Percentiles rank a stretch among this genome's conserved stretches.
Conservation (phyloP, 1,140 invertebrate species). For the Drosophila novamexicana region DNA sequence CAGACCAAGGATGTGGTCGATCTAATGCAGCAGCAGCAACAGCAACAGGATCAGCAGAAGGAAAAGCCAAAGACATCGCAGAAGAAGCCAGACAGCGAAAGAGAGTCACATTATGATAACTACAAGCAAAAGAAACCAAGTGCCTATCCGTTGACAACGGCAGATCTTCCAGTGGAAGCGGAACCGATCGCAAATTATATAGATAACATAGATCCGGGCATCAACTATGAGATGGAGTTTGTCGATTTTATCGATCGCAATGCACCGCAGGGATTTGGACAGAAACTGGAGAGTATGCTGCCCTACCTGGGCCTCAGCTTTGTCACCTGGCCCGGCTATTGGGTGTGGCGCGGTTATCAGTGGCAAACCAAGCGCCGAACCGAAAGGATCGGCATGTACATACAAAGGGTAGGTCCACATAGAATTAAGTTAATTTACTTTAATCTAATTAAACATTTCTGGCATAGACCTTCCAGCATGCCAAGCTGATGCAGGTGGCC, state of each 20-base stretch:
- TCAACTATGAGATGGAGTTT: conserved; percentile 52
- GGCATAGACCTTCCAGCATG: conserved; percentile 65
- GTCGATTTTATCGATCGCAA: conserved; percentile 60
- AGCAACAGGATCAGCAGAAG: background rate
- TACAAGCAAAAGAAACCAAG: background rate
- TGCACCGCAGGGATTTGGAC: conserved; percentile 53
- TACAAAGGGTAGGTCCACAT: conserved; percentile 50
- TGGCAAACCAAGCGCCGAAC: conserved; percentile 56
- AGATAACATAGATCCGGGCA: background rate
- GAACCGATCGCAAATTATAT: background rate
- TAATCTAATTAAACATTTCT: too few species aligned
- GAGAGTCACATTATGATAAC: background rate
- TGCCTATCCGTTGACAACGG: conserved; percentile 4
- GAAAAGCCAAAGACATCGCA: background rate
- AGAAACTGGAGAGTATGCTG: conserved; percentile 49
- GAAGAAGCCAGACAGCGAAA: background rate
- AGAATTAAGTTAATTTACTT: too few species aligned
- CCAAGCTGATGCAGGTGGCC: conserved; percentile 65
- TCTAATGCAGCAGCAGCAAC: conserved; percentile 22
- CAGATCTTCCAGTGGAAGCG: conserved; percentile 8
- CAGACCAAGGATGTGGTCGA: conserved; percentile 12
- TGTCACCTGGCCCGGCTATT: conserved; percentile 67
- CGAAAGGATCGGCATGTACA: conserved; percentile 55
- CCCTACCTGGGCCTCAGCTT: conserved; percentile 62
- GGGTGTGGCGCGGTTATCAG: conserved; percentile 62